A percentile compares a stretch with the other conserved stretches of the same genome.
Evolutionary conservation across 2,888 invertebrate species (phyloP).

Genomic region (Alcis repandata): DNA sequence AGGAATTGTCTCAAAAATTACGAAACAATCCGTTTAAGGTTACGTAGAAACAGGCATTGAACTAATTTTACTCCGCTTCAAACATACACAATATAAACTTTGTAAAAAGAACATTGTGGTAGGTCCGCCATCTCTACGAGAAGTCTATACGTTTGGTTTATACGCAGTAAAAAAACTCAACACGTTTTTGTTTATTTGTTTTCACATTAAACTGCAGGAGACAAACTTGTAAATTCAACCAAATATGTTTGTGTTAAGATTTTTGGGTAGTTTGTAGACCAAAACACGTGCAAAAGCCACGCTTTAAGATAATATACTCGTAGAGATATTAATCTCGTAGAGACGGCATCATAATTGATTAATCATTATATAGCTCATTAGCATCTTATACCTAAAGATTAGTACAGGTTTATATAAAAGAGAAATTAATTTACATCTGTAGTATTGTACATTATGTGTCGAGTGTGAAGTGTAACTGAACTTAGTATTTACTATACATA

Average conservation of each 20-base stretch:
- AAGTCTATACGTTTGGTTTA: too few relatives aligned
- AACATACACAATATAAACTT: neutral
- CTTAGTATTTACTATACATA: neutral
- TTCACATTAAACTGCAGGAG: too few relatives aligned
- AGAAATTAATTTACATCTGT: constrained; percentile 1
- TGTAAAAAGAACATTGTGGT: neutral
- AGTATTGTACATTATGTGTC: neutral
- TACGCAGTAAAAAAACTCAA: too few relatives aligned
- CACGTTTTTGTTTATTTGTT: too few relatives aligned
- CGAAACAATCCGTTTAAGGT: neutral
- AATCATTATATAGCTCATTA: neutral
- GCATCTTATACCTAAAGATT: constrained; percentile 4
- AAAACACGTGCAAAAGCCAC: neutral
- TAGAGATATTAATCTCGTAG: neutral
- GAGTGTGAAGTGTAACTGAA: neutral
- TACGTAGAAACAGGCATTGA: neutral
- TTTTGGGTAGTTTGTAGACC: too few relatives aligned
- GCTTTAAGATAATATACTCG: too few relatives aligned
- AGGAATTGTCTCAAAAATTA: neutral
- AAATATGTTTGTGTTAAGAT: too few relatives aligned
- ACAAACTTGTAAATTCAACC: too few relatives aligned
- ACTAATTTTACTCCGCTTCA: constrained; percentile 9
- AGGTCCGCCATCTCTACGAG: neutral
- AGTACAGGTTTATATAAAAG: neutral
- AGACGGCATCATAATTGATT: neutral